A percentile compares a stretch with the other conserved stretches of the same genome.
Conservation (phyloP, 2,797 vertebrate genomes). For the Cyclopterus lumpus region DNA sequence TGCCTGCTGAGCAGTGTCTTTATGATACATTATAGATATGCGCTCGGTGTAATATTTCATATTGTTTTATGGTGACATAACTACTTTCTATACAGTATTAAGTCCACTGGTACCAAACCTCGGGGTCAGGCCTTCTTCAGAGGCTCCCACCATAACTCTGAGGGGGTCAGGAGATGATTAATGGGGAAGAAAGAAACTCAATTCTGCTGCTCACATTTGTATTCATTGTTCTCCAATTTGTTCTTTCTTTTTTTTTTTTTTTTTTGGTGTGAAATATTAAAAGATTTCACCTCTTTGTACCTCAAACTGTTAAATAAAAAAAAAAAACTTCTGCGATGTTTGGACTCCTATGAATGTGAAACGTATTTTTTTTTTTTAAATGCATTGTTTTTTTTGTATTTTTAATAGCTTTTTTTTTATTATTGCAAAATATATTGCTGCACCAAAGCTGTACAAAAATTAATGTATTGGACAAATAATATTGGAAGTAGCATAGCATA, state of each 20-base stretch:
- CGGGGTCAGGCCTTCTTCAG: not conserved
- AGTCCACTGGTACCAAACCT: not conserved
- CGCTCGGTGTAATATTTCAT: not conserved
- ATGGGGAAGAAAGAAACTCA: not conserved
- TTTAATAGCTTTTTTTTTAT: not conserved
- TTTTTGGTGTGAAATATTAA: not conserved
- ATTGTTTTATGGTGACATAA: not conserved
- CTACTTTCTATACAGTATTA: not conserved
- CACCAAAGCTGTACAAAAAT: not conserved
- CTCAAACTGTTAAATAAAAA: not conserved
- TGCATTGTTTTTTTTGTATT: not conserved
- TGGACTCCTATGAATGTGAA: not conserved
- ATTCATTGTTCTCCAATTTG: not conserved
- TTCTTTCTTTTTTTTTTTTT: not conserved
- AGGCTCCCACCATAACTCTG: not conserved
- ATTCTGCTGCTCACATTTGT: not conserved
- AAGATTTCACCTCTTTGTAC: not conserved
- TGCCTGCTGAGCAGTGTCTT: not conserved
- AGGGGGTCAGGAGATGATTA: conserved; percentile 3
- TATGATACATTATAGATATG: not conserved
- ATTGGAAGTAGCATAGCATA: not conserved
- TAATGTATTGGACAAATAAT: not conserved
- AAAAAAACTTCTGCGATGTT: not conserved
- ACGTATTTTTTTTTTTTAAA: no score
- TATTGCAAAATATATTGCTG: not conserved